Base-by-base conservation (phyloP, 2,888 invertebrate species). In the Selenia dentaria region DNA sequence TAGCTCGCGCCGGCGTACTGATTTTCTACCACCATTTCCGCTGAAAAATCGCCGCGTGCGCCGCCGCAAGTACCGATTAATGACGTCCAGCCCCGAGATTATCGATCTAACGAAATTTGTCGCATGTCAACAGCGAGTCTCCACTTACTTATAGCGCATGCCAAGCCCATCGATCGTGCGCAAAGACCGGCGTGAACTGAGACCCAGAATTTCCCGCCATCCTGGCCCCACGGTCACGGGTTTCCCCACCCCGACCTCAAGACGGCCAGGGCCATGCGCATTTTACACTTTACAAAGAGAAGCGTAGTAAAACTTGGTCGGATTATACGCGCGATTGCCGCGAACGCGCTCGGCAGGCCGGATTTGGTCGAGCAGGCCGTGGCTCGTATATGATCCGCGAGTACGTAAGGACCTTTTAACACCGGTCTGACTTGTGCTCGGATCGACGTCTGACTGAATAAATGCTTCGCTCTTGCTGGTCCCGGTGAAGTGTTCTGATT, bases 261-360 rank as follows among this genome's bases (percentile, higher is more conserved):
- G n/a, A 25, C 12, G 53, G 47, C 59, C 64, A 57, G 67, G 65
- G 62, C 67, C 79, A 78, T 83, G 86, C 85, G 85, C 85, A 80
- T 67, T 70, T 67, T 58, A 70, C 61, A 22, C 8, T 22, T 8
- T 6, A 8, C 38, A 16, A 42, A 33, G 36, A 20, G 9, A 38
- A 46, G 29, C 29, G 45, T 48, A 29, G 35, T 39, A 35, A 33
- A 41, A 40, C 33, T 16, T 22, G 32, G 28, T 42, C 34, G 67
- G 65, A 72, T 65, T 79, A 75, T 67, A 77, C 73, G 82, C 84
- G 83, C 87, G 76, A 83, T 80, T 76, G 81, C 74, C 75, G 91
- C 91, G 88, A 83, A 84, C 76, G 79, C 74, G 70, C 74, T 71
- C 75, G 74, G 74, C 74, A 70, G 28, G 33, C 33, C 73, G 73